Conservation (phyloP, 2,888 invertebrate genomes). For the Scaptomyza reducta region DNA sequence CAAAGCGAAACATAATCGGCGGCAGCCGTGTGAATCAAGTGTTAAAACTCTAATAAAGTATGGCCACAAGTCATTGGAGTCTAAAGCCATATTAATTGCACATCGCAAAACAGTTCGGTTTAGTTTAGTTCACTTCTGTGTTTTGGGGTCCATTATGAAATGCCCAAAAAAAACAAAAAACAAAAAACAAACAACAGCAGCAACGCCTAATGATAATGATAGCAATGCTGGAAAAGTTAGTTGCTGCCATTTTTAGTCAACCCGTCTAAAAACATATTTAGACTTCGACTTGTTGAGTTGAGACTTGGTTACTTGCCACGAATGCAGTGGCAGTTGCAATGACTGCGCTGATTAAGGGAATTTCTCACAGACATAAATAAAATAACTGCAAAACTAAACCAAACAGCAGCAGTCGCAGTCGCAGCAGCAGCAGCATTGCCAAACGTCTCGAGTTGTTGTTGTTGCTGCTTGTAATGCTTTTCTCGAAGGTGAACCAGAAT, state of each 20-base stretch:
- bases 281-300: slow-evolving; percentile 6
- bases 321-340: slow-evolving; percentile 29
- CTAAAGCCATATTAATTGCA: slow-evolving; percentile 42
- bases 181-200: no score
- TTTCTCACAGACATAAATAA: slow-evolving; percentile 69
- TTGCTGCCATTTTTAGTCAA: slow-evolving; percentile 47
- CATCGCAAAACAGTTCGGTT: slow-evolving; percentile 13
- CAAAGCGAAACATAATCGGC: slow-evolving; percentile 13
- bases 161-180: no score
- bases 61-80: slow-evolving; percentile 28
- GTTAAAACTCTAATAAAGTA: slow-evolving; percentile 30
- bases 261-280: slow-evolving; percentile 39
- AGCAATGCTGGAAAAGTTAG: slow-evolving; percentile 7
- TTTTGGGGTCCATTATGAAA: slow-evolving; percentile 40
- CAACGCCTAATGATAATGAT: slow-evolving; percentile 51
- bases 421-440: slow-evolving; percentile 47
- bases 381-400: slow-evolving; percentile 47
- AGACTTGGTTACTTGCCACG: slow-evolving; percentile 29
- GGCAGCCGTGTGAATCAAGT: slow-evolving; percentile 53
- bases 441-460: slow-evolving; percentile 39
- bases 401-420: slow-evolving; percentile 23
- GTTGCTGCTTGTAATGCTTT: slow-evolving; percentile 55
- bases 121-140: slow-evolving; percentile 9
- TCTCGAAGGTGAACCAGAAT: slow-evolving; percentile 80
- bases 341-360: slow-evolving; percentile 77